Evolutionary conservation across 2,797 vertebrate genomes (phyloP).

Genomic region (Gobionotothen gibberifrons): DNA sequence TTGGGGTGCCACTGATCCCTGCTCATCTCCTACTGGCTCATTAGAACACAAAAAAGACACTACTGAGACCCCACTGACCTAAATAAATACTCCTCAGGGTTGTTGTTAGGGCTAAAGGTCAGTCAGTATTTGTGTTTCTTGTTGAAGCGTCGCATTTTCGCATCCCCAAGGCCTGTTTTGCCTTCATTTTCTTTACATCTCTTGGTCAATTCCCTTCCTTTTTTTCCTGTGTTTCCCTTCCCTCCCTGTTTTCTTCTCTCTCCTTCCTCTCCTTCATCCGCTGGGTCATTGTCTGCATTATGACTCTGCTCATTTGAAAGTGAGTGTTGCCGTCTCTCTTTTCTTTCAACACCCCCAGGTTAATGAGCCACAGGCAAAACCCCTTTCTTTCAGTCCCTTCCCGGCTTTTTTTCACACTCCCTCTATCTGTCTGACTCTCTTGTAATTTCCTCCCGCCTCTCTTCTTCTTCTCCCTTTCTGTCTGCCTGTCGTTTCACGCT

Average conservation of each 20-base stretch:
- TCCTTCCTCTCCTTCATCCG: slow-evolving; percentile 30
- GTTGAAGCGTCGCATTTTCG: background rate
- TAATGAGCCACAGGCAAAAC: slow-evolving; percentile 71
- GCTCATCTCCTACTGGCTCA: slow-evolving; percentile 72
- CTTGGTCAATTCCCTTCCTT: slow-evolving; percentile 10
- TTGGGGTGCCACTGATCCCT: slow-evolving; percentile 67
- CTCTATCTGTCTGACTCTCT: slow-evolving; percentile 63
- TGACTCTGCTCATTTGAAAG: slow-evolving; percentile 71
- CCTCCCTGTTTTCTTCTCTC: slow-evolving; percentile 1
- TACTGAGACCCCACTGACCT: slow-evolving; percentile 61
- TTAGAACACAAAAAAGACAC: slow-evolving; percentile 49
- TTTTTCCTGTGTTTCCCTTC: slow-evolving; percentile 19
- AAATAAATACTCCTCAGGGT: slow-evolving; percentile 40
- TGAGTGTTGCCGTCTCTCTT: slow-evolving; percentile 60
- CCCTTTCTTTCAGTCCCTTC: slow-evolving; percentile 59
- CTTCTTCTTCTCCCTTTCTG: slow-evolving; percentile 38
- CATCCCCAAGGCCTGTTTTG: background rate
- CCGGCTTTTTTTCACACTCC: slow-evolving; percentile 57
- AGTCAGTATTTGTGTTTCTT: slow-evolving; percentile 1
- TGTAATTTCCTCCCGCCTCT: slow-evolving; percentile 49
- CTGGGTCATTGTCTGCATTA: slow-evolving; percentile 71
- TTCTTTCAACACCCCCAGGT: slow-evolving; percentile 64
- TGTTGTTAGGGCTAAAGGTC: slow-evolving; percentile 24
- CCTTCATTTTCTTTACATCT: background rate
- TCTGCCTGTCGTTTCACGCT: slow-evolving; percentile 61